Evolutionary conservation across 37 sponge, comb jelly and placozoan genomes (phyloP).

Genomic region (Dysidea cf. avara): DNA sequence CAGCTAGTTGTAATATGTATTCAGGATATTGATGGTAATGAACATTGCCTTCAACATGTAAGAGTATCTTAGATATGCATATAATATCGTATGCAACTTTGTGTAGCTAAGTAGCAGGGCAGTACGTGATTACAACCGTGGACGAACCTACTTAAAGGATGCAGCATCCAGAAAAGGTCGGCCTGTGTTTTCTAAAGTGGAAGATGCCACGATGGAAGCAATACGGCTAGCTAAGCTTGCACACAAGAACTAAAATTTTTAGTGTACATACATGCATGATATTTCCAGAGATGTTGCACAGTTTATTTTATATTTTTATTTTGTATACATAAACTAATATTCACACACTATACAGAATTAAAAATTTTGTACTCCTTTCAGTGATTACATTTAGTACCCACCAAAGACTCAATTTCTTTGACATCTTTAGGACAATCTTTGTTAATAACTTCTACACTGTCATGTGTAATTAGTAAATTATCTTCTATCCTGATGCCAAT

Average conservation of each 20-base stretch:
- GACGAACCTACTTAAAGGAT: constrained; percentile 58
- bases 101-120: constrained; percentile 49
- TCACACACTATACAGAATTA: too few relatives aligned
- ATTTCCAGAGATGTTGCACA: too few relatives aligned
- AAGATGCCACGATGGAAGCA: constrained; percentile 40
- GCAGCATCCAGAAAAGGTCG: constrained; percentile 46
- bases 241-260: too few relatives aligned
- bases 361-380: too few relatives aligned
- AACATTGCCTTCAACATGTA: background rate
- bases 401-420: too few relatives aligned
- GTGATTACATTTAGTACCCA: too few relatives aligned
- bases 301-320: too few relatives aligned
- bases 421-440: constrained; percentile 41
- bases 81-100: background rate
- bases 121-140: constrained; percentile 82
- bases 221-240: constrained; percentile 29
- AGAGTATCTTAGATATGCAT: background rate
- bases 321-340: too few relatives aligned
- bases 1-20: constrained; percentile 52
- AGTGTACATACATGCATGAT: too few relatives aligned
- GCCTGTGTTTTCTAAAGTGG: constrained; percentile 37
- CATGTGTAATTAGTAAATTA: constrained; percentile 62
- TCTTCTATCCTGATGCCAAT: constrained; percentile 81
- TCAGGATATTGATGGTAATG: too few relatives aligned
- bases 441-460: constrained; percentile 56